Base-by-base conservation (phyloP, 53 echinoderm and acorn worm genomes). In the Echinometra lucunter region DNA sequence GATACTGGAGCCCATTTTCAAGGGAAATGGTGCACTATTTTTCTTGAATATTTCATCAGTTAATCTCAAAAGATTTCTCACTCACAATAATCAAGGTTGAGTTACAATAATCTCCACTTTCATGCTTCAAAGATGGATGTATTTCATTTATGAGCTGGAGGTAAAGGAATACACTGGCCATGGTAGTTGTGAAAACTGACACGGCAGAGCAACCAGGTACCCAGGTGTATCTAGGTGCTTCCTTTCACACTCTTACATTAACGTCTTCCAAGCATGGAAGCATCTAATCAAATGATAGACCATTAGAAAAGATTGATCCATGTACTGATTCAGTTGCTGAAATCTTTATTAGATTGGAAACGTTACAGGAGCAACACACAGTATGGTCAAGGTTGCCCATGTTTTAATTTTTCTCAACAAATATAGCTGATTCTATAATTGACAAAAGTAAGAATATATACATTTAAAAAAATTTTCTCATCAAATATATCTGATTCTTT, bases 131-230 rank as follows among this genome's bases (percentile, higher is more conserved):
- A 49, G 49, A 83, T 45, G n/a, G 85, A 83, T 83, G 85, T 25
- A 49, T 83, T 37, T n/a, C n/a, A 47, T 8, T 83, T 75, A 49
- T 47, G n/a, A 15, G 27, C 49, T 83, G 85, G 60, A 58, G 58
- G 89, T 58, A 88, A 63, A 58, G 58, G 23, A 34, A 89, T 37
- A 58, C 10, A 34, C 34, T 34, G 89, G 89, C 44, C 37, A 58
- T 89, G 60, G 28, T 37, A 89, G 57, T 89, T 89, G 89, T 89
- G 89, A 89, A 89, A 89, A 37, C 25, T 89, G 58, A 89, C 89
- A 60, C 34, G 7, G 58, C 30, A 28, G 19, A 32, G 16, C 34
- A 45, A 27, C 45, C 85, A 45, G 85, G 85, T 27, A 83, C 85
- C 27, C 85, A n/a, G 4, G 44, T 27, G 21, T 19, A 38, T 80